Percentiles rank a stretch among this genome's conserved stretches.
These are phyloP conservation scores for Periparus ater DNA, from an alignment of 2,797 vertebrate species.

Conservation along the genomic window DNA sequence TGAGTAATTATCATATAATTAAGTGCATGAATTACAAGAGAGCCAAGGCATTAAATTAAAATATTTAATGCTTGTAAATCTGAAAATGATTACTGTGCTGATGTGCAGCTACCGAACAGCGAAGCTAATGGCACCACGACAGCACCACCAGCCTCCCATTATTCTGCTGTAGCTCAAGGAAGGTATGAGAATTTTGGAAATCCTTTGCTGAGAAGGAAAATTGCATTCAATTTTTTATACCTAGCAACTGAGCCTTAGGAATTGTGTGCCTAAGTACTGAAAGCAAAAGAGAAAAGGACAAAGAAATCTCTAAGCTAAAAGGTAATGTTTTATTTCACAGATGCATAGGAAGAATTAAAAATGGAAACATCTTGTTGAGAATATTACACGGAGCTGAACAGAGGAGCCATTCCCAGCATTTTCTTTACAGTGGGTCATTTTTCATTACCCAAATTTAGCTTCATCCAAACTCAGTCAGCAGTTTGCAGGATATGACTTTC, in stretches of 20 bases:
- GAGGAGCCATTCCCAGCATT: constrained; percentile 6
- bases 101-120: constrained; percentile 80
- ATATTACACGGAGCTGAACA: neutral
- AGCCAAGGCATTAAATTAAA: constrained; percentile 95
- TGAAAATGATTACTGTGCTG: constrained; percentile 88
- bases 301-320: constrained; percentile 10
- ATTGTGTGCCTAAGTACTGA: neutral
- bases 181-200: constrained; percentile 22
- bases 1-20: constrained; percentile 95
- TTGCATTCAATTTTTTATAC: constrained; percentile 8
- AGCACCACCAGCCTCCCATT: constrained; percentile 26
- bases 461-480: constrained; percentile 15
- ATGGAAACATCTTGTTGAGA: neutral
- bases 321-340: neutral
- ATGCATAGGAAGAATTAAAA: constrained; percentile 13
- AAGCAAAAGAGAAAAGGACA: constrained; percentile 19
- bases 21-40: constrained; percentile 94
- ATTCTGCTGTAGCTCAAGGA: constrained; percentile 20
- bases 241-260: constrained; percentile 8
- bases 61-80: constrained; percentile 94
- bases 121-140: constrained; percentile 73
- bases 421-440: neutral
- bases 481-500: neutral
- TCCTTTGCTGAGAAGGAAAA: neutral
- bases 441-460: constrained; percentile 14